Conservation (phyloP, 64 coral and sea anemone species). For the Pachyseris speciosa region DNA sequence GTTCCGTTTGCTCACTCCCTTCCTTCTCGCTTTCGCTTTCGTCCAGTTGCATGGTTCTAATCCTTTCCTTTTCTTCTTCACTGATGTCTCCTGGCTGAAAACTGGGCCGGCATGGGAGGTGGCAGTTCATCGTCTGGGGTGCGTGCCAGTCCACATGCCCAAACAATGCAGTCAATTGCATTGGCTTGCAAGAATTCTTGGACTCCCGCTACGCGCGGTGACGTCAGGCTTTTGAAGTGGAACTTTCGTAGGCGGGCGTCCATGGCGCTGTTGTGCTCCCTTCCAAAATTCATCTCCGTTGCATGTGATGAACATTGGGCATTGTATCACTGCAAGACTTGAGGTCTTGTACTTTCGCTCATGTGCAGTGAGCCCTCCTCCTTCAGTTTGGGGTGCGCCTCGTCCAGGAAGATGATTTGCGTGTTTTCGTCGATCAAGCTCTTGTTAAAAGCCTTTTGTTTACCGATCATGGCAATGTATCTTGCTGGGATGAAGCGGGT, state of each 20-base stretch:
- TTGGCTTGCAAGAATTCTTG: too few relatives aligned
- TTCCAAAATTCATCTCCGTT: not conserved
- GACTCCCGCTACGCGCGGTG: too few relatives aligned
- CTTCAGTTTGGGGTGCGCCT: not conserved
- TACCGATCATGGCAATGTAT: constrained; percentile 1
- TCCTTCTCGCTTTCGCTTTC: not conserved
- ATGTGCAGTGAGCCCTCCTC: not conserved
- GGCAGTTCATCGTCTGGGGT: too few relatives aligned
- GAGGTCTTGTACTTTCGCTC: not conserved
- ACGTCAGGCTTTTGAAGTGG: constrained; percentile 8
- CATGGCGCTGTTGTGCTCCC: not conserved
- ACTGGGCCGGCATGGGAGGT: not conserved
- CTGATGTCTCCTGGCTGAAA: not conserved
- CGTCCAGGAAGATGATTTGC: constrained; percentile 22
- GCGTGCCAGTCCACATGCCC: not conserved
- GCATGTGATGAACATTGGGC: constrained; percentile 12
- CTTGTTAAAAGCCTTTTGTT: constrained; percentile 16
- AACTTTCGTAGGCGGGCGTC: not conserved
- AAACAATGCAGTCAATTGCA: constrained; percentile 22
- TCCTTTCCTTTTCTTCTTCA: not conserved
- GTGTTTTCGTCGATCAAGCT: not conserved
- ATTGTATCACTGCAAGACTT: not conserved
- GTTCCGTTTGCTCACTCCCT: not conserved
- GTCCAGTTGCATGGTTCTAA: too few relatives aligned
- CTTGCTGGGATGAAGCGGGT: not conserved